phyloP scores from a whole-genome alignment of 2,797 vertebrate genomes.

The Anguilla marmorata region DNA sequence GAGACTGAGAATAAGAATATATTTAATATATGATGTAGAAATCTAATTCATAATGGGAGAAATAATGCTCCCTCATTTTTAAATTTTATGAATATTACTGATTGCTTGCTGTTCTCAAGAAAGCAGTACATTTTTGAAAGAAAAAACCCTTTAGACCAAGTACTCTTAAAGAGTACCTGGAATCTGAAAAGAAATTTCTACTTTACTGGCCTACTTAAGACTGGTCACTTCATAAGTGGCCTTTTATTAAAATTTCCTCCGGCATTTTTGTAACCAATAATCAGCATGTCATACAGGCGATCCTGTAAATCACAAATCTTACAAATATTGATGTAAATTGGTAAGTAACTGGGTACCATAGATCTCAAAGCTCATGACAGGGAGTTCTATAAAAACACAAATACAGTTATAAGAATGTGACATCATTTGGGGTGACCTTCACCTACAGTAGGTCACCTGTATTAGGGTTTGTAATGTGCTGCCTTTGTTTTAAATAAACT shows the following conservation, averaged over 20 bases:
- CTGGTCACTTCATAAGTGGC: background rate
- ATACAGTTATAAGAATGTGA: conserved; percentile 44
- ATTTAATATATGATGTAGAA: background rate
- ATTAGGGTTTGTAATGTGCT: conserved; percentile 78
- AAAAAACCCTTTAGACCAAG: background rate
- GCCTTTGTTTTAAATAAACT: conserved; percentile 66
- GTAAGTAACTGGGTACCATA: background rate
- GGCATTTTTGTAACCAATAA: background rate
- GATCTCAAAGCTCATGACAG: background rate
- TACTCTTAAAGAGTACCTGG: background rate
- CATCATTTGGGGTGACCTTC: conserved; percentile 43
- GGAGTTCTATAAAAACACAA: background rate
- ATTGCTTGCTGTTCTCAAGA: background rate
- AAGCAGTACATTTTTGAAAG: background rate
- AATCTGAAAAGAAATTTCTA: background rate
- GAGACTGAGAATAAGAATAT: background rate
- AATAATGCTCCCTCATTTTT: background rate
- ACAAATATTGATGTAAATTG: background rate
- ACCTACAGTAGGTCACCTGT: conserved; percentile 59
- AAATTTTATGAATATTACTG: background rate
- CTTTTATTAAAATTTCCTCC: background rate
- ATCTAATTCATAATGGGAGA: background rate
- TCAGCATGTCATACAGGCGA: background rate
- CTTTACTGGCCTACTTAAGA: background rate
- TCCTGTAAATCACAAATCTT: background rate